phyloP scores from a whole-genome alignment of 2,888 invertebrate species.

The Papilio elwesi region DNA sequence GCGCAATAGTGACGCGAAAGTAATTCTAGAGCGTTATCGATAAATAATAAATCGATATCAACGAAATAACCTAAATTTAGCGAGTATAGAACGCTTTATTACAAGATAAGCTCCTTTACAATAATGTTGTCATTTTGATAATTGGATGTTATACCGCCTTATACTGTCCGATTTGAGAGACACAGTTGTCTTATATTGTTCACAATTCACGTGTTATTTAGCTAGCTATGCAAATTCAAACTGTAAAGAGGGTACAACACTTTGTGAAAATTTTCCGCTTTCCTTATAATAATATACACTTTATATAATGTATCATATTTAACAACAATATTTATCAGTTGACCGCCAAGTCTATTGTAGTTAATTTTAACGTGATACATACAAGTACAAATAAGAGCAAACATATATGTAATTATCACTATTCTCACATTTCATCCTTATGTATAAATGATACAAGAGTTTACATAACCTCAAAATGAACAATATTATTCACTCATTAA shows the following conservation, averaged over 20 bases:
- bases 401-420: constrained; percentile 6
- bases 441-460: neutral
- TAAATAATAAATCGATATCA: constrained; percentile 14
- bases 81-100: constrained; percentile 1
- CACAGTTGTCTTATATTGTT: neutral
- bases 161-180: neutral
- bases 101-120: neutral
- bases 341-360: too few species aligned
- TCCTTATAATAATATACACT: neutral
- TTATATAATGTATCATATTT: neutral
- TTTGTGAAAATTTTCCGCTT: constrained; percentile 17
- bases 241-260: neutral
- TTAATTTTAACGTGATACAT: neutral
- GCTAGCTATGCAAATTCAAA: constrained; percentile 3
- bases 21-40: constrained; percentile 20
- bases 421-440: neutral
- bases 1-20: constrained; percentile 26
- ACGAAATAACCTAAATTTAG: neutral
- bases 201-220: neutral
- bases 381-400: neutral
- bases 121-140: neutral
- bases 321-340: neutral
- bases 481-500: neutral
- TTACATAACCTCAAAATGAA: constrained; percentile 14
- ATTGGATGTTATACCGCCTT: neutral